Evolutionary conservation across 2,888 invertebrate genomes (phyloP).

Genomic region (Junonia oenone): DNA sequence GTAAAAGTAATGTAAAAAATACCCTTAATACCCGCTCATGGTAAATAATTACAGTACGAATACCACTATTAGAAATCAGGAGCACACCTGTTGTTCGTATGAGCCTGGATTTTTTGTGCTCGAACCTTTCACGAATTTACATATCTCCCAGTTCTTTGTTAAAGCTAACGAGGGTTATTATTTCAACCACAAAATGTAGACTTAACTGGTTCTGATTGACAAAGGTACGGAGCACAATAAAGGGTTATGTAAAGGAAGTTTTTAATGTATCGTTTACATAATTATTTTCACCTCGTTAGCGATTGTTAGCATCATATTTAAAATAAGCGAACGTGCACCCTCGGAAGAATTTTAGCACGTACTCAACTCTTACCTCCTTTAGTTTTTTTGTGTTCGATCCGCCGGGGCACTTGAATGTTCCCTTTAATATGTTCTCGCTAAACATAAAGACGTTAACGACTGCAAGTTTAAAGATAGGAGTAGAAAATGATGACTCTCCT

Average conservation of each 20-base stretch:
- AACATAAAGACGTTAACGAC: slow-evolving; percentile 54
- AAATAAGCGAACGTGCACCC: slow-evolving; percentile 42
- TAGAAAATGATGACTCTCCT: slow-evolving; percentile 61
- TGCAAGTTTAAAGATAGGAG: slow-evolving; percentile 53
- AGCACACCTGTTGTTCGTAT: slow-evolving; percentile 67
- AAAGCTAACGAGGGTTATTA: slow-evolving; percentile 70
- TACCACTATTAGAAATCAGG: slow-evolving; percentile 65
- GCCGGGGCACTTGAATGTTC: slow-evolving; percentile 17
- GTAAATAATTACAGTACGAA: slow-evolving; percentile 53
- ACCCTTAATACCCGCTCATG: slow-evolving; percentile 48
- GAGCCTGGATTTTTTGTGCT: slow-evolving; percentile 63
- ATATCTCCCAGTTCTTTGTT: slow-evolving; percentile 66
- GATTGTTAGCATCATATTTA: slow-evolving; percentile 54
- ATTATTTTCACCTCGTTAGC: slow-evolving; percentile 62
- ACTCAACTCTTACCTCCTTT: slow-evolving; percentile 23
- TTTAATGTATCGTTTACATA: slow-evolving; percentile 41
- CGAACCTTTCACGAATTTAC: slow-evolving; percentile 68
- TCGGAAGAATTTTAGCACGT: slow-evolving; percentile 42
- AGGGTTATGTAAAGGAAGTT: slow-evolving; percentile 48
- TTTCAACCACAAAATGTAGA: slow-evolving; percentile 70
- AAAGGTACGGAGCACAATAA: slow-evolving; percentile 56
- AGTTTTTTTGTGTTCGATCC: slow-evolving; percentile 10
- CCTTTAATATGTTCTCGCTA: slow-evolving; percentile 33
- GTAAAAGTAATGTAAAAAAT: slow-evolving; percentile 52
- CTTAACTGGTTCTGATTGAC: slow-evolving; percentile 67